Base-by-base conservation (phyloP, 1,140 invertebrate species). In the Luehdorfia chinensis region DNA sequence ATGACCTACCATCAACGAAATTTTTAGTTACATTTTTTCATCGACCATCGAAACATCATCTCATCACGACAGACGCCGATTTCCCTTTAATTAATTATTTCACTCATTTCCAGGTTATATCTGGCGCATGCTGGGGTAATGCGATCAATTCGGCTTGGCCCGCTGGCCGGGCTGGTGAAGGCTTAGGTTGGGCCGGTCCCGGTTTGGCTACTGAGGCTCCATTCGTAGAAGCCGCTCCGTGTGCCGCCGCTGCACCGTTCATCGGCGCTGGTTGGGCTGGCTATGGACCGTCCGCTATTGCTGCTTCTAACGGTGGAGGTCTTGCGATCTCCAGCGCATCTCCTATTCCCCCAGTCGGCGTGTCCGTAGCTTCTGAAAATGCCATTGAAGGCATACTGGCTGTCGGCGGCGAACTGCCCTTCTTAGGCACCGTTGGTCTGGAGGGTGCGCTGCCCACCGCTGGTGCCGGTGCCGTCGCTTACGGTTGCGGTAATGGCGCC, bases 321-420 rank as follows among this genome's bases (percentile, higher is more conserved):
- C 18, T 46, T n/a, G 23, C 46, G 9, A 13, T 41, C 18, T 30
- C 52, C 39, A 49, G 46, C 25, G 32, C 33, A 11, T 50, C 48
- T n/a, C 48, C 48, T 8, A 23, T 50, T 31, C 23, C 43, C 37
- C 39, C 39, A 3, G 19, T 23, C 0, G 47, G 47, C 9, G 12
- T 50, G 0, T 33, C 47, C 15, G 37, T 50, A 4, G 34, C 47
- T 1, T 60, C 53, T 6, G 53, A 60, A 27, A 60, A 70, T 28
- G 61, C 55, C 0, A 58, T 63, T 19, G 69, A 70, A 48, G 74
- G 74, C 4, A 36, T 45, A 2, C 11, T 74, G 5, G 30, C 37
- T 18, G 60, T 66, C 1, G 39, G 4, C 11, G 71, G 71, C 8
- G 47, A 56, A 15, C 43, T 71, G 25, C 70, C 70, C 3, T 70